These are phyloP conservation scores for Trachelus troglodyta DNA, from an alignment of 2,888 invertebrate genomes.

Conservation along the genomic window DNA sequence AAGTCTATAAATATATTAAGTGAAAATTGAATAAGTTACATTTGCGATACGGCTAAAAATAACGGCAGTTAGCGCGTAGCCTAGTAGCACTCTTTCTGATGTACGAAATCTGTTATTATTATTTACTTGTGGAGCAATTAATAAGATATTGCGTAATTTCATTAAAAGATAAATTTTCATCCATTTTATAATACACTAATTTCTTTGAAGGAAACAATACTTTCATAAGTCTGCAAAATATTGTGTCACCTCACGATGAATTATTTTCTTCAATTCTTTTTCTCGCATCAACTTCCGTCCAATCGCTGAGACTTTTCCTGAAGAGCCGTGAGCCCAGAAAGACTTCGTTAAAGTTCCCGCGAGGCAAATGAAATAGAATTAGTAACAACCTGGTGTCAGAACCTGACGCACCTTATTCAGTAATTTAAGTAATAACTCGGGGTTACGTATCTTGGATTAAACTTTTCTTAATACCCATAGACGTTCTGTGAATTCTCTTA, in stretches of 20 bases:
- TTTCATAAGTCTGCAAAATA: not conserved
- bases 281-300: not conserved
- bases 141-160: not conserved
- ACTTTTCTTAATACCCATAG: not conserved
- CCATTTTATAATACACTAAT: not conserved
- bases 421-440: not conserved
- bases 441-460: not conserved
- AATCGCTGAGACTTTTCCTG: no score
- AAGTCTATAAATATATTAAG: not conserved
- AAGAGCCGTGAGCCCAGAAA: no score
- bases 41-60: not conserved
- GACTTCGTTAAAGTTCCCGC: not conserved
- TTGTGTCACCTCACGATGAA: not conserved
- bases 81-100: no score
- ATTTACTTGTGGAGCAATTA: not conserved
- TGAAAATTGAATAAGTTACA: not conserved
- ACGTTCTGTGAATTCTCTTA: not conserved
- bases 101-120: not conserved
- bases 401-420: not conserved
- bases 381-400: not conserved
- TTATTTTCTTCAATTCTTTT: not conserved
- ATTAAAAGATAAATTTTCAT: not conserved
- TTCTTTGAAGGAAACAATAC: not conserved
- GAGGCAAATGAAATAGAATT: conserved; percentile 5
- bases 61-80: not conserved